Conservation (phyloP, 1,140 invertebrate genomes). For the Drosophila equinoxialis region DNA sequence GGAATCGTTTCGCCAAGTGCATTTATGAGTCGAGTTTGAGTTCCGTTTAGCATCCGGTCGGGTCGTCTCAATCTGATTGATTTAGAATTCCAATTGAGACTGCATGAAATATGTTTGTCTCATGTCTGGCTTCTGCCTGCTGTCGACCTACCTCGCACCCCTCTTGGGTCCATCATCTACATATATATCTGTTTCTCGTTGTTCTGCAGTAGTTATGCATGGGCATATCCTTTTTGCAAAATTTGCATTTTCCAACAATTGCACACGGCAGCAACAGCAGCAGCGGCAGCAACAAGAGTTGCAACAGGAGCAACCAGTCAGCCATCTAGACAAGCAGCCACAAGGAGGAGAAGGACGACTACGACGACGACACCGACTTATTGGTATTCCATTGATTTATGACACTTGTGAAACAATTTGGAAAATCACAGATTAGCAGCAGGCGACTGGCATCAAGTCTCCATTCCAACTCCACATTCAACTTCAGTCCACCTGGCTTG, state of each 20-base stretch:
- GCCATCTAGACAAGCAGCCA: neutral
- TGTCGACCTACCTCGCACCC: constrained; percentile 34
- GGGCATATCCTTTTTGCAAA: constrained; percentile 78
- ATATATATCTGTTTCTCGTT: neutral
- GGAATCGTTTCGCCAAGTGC: constrained; percentile 3
- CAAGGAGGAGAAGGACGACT: too few species aligned
- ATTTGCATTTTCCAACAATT: constrained; percentile 79
- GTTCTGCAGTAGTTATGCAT: constrained; percentile 66
- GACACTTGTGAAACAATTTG: constrained; percentile 83
- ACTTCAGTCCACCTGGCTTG: neutral
- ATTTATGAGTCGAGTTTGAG: constrained; percentile 30
- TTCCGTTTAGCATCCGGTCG: constrained; percentile 32
- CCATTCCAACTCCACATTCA: neutral
- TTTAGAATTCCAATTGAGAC: constrained; percentile 83
- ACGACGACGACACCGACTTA: constrained; percentile 68
- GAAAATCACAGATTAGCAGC: constrained; percentile 82
- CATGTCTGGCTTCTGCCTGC: constrained; percentile 56
- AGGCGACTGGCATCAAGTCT: constrained; percentile 3
- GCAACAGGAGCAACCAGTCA: constrained; percentile 22
- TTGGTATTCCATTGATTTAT: constrained; percentile 83
- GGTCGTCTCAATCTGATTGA: constrained; percentile 82
- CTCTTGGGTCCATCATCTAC: constrained; percentile 2
- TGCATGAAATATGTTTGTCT: constrained; percentile 81
- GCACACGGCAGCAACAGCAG: constrained; percentile 52
- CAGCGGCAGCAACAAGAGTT: constrained; percentile 18